Base-by-base conservation (phyloP, 2,113 vertebrate genomes). In the Saguinus imperator region DNA sequence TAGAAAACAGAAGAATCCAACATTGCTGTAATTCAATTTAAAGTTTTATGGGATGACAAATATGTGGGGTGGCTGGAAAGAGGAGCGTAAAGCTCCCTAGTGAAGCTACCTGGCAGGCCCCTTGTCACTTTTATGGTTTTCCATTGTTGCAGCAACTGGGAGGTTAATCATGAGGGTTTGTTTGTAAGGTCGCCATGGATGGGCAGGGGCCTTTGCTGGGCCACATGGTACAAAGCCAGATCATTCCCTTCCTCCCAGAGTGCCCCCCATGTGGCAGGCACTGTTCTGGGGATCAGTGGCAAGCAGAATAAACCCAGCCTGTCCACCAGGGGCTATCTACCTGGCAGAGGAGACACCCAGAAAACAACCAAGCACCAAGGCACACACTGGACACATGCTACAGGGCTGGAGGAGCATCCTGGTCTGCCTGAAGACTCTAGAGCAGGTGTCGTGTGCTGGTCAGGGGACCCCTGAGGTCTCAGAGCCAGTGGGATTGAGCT, bases 21-120 rank as follows among this genome's bases (percentile, higher is more conserved):
- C 70, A 40, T 89, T 52, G 73, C 9, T 64, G 35, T 95, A 95
- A 94, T 97, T 96, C 81, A 97, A 76, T 95, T 91, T 94, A 73
- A 92, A 95, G 92, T 96, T 97, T 98, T 97, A 94, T 96, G 90
- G 72, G 87, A 95, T 87, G 83, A 86, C 90, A 96, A 16, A 81
- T 87, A 23, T 21, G 0, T 20, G 75, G 37, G 75, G 90, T 88
- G 94, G 45, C 90, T 76, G 55, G 87, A 76, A 89, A 87, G 87
- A 81, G 77, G 82, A 55, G 85, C 55, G 1, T 5, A 58, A 50
- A 55, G 80, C 95, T 87, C 87, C 77, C 81, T 92, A 93, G 96
- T 95, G 27, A 50, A 55, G 83, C 95, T 87, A 85, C 77, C 76
- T 92, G 95, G 96, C 95, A 96, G 86, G 72, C 87, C 35, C 35